Conservation (phyloP, 2,797 vertebrate genomes). For the Ispidina picta region DNA sequence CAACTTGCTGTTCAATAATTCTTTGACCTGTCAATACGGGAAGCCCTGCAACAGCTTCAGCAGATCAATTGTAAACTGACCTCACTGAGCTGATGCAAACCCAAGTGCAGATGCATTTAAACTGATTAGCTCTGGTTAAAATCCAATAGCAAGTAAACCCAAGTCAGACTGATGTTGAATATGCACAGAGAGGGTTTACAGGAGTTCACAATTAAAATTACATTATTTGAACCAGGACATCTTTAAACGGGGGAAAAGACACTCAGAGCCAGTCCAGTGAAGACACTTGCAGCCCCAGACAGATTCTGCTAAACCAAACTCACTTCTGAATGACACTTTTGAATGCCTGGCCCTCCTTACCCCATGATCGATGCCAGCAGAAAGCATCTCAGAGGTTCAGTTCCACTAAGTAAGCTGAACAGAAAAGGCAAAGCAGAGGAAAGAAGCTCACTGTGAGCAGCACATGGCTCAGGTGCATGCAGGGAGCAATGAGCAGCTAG, state of each 20-base stretch:
- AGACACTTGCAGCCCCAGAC: background rate
- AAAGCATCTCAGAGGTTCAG: background rate
- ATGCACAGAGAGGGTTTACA: background rate
- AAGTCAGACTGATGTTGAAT: background rate
- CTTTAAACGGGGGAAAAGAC: background rate
- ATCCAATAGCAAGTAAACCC: background rate
- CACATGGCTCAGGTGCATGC: rapidly evolving
- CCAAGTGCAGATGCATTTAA: background rate
- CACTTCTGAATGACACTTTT: background rate
- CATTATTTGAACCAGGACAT: background rate
- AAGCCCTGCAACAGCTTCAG: background rate
- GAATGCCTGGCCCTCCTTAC: background rate
- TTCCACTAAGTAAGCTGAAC: background rate
- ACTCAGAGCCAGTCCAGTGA: background rate
- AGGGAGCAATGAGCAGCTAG: background rate
- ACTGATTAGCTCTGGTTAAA: background rate
- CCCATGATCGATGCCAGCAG: background rate
- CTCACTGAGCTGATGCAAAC: constrained; percentile 2
- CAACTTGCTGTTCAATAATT: background rate
- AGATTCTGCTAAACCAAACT: too few species aligned
- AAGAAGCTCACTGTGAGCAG: background rate
- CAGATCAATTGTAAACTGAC: constrained; percentile 20
- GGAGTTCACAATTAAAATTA: background rate
- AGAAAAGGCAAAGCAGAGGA: background rate
- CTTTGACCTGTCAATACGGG: background rate